These are phyloP conservation scores for Myotis planiceps DNA, from an alignment of 2,797 vertebrate genomes.

Conservation along the genomic window DNA sequence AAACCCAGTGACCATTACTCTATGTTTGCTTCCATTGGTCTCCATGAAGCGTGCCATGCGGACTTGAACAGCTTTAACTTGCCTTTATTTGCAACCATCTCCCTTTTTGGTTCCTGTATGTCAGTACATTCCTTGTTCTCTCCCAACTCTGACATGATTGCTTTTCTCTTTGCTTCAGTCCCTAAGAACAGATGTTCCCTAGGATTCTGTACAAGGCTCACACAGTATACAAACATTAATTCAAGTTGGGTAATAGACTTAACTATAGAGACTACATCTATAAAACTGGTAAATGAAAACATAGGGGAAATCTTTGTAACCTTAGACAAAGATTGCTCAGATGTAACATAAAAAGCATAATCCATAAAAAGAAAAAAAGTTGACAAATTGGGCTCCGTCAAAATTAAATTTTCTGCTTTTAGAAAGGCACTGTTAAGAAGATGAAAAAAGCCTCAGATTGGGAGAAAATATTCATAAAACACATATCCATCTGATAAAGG, in stretches of 20 bases:
- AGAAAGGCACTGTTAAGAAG: neutral
- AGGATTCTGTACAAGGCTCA: neutral
- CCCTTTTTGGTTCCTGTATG: neutral
- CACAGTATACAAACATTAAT: neutral
- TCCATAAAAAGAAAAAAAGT: neutral
- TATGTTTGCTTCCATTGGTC: neutral
- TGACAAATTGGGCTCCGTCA: neutral
- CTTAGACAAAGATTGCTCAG: neutral
- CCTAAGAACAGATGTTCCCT: neutral
- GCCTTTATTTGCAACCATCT: neutral
- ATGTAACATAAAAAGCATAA: neutral
- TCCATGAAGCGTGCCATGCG: neutral
- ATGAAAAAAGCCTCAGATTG: neutral
- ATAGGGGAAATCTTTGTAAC: neutral
- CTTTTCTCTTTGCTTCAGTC: neutral
- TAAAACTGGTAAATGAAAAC: neutral
- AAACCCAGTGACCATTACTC: neutral
- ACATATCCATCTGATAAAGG: neutral
- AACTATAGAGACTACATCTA: neutral
- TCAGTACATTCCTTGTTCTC: neutral
- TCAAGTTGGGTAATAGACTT: neutral
- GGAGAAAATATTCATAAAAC: neutral
- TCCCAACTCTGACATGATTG: neutral
- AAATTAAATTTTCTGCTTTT: neutral
- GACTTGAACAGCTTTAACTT: neutral